Conservation (phyloP, 2,888 invertebrate species). For the Synergus laeviventris region DNA sequence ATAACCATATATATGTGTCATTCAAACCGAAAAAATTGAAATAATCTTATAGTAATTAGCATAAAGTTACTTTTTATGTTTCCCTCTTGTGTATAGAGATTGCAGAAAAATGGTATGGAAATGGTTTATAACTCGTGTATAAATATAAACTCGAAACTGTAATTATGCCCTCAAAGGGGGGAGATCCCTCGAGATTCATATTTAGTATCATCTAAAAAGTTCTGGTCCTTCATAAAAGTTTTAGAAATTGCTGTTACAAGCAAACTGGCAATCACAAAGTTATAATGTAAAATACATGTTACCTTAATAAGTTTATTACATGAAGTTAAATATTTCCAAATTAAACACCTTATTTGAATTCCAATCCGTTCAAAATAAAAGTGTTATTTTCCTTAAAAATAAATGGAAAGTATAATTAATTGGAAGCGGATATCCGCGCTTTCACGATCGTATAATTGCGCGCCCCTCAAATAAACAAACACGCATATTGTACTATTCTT, state of each 20-base stretch:
- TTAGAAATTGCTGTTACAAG: too few relatives aligned
- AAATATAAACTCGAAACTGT: neutral
- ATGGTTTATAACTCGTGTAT: slow-evolving; percentile 12
- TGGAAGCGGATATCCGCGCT: neutral
- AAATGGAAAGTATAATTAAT: neutral
- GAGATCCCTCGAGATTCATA: too few relatives aligned
- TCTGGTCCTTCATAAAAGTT: too few relatives aligned
- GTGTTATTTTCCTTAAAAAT: neutral
- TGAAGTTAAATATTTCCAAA: too few relatives aligned
- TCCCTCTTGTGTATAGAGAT: slow-evolving; percentile 11
- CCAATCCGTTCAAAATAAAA: neutral
- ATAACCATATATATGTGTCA: neutral
- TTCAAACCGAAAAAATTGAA: neutral
- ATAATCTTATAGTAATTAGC: neutral
- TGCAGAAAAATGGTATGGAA: neutral
- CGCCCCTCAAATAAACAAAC: neutral
- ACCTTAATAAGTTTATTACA: too few relatives aligned
- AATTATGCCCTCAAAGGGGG: too few relatives aligned
- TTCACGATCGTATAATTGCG: neutral
- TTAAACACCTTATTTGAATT: too few relatives aligned
- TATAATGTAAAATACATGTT: too few relatives aligned
- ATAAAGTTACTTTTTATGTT: neutral
- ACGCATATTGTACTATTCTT: neutral
- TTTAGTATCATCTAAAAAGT: too few relatives aligned
- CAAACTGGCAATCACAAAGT: too few relatives aligned